These are phyloP conservation scores for Catagonus wagneri DNA, from an alignment of 2,113 vertebrate genomes.

Conservation along the genomic window DNA sequence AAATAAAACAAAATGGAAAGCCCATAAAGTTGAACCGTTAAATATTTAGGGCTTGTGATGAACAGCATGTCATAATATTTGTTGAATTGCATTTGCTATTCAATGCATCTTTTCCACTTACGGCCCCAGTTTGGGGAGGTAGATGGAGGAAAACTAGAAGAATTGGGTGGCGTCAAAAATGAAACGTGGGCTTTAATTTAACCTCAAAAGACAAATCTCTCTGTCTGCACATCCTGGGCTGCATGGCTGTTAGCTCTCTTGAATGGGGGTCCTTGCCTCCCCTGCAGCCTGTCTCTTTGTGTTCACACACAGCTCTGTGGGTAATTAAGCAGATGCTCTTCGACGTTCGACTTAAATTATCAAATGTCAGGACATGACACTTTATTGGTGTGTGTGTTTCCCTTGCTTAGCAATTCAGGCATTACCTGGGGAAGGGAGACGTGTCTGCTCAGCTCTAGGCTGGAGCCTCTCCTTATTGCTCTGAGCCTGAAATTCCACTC, in stretches of 20 bases:
- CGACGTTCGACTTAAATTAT: conserved; percentile 50
- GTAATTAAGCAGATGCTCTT: conserved; percentile 77
- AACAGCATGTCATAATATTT: conserved; percentile 88
- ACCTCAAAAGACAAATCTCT: conserved; percentile 79
- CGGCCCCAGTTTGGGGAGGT: conserved; percentile 75
- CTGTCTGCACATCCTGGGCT: conserved; percentile 9
- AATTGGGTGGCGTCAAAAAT: conserved; percentile 69
- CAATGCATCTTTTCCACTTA: conserved; percentile 78
- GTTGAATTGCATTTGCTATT: conserved; percentile 85
- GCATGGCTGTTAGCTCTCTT: conserved; percentile 70
- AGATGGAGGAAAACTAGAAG: conserved; percentile 61
- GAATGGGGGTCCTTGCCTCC: conserved; percentile 9
- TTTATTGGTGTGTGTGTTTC: conserved; percentile 74
- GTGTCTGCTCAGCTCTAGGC: neutral
- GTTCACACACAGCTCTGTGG: neutral
- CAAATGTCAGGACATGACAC: conserved; percentile 70
- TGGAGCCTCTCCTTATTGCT: neutral
- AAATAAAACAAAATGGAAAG: conserved; percentile 83
- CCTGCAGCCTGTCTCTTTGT: neutral
- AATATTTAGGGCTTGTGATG: conserved; percentile 88
- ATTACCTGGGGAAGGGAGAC: conserved; percentile 46
- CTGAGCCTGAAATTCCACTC: neutral
- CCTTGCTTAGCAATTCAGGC: conserved; percentile 33
- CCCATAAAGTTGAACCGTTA: conserved; percentile 82
- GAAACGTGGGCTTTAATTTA: conserved; percentile 81